Evolutionary conservation across 2,113 vertebrate species (phyloP), one percentile per base, ranked within the genome.

Genomic region (Sceloporus undulatus): DNA sequence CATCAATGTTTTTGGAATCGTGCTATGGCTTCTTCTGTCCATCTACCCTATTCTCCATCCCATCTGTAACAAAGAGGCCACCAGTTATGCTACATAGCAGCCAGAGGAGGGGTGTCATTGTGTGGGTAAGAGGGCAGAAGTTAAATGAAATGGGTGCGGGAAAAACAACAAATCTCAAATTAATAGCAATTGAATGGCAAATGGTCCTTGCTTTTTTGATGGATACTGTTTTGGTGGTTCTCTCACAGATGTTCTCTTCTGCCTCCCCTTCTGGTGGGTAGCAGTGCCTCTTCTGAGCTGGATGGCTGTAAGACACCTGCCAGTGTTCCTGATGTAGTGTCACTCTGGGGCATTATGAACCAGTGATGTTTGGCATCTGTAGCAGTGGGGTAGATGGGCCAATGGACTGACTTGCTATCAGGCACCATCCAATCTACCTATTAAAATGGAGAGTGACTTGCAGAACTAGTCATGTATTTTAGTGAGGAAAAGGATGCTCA

Each of bases 161-260:
- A 59, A 16, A 59, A 59, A 10, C 11, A 13, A 59, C 9, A 59
- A 59, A 16, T 59, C 14, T 52, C 6, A 25, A 19, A 18, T 62
- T 19, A 85, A 23, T n/a, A 75, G 71, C 70, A 75, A 19, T 18
- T 85, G 78, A 81, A 40, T 80, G n/a, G 13, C 21, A 82, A 82
- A 70, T 18, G 48, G 48, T 7, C 48, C 5, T 48, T 48, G 65
- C 65, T 66, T 19, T 5, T 66, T 66, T 9, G 56, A 81, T 81
- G 38, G 62, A 68, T 23, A 6, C 27, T 25, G 27, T 42, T 34
- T 38, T 40, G 59, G 59, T 82, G 65, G 11, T 48, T 66, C 38
- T 8, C 21, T 68, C 40, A 23, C 9, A 19, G 18, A 1, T 48
- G 16, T 48, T 25, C 9, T 54, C 42, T 71, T 13, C 66, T 83